phyloP scores from a whole-genome alignment of 1,140 invertebrate genomes.

The Papilio polytes region DNA sequence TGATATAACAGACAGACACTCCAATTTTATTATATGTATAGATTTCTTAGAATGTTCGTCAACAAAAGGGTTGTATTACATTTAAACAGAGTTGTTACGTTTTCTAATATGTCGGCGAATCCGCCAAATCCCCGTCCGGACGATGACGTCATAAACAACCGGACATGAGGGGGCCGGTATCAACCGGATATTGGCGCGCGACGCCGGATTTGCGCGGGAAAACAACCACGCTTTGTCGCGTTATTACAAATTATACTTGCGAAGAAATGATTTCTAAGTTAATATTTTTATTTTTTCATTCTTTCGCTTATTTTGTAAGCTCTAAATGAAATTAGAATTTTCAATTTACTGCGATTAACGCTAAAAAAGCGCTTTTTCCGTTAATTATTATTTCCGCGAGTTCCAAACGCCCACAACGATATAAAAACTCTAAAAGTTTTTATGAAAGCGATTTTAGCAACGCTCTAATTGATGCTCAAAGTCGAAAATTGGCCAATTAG shows the following conservation, averaged over 20 bases:
- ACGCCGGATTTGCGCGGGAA: conserved; percentile 20
- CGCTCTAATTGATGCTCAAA: conserved; percentile 25
- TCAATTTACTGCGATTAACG: neutral
- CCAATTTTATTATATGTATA: no score
- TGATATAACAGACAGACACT: no score
- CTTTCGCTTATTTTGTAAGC: neutral
- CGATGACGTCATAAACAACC: conserved; percentile 29
- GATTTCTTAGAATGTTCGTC: neutral
- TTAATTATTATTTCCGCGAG: conserved; percentile 14
- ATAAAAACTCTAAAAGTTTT: conserved; percentile 9
- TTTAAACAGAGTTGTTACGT: neutral
- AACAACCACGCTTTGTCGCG: conserved; percentile 6
- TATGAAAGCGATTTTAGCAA: conserved; percentile 16
- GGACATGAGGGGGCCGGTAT: conserved; percentile 16
- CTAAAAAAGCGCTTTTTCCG: neutral
- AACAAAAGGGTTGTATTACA: neutral
- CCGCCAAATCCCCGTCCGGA: conserved; percentile 16
- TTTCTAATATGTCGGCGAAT: conserved; percentile 20
- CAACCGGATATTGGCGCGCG: conserved; percentile 23
- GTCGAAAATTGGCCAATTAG: conserved; percentile 20
- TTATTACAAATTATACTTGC: conserved; percentile 21
- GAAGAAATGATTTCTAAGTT: neutral
- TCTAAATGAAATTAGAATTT: conserved; percentile 1
- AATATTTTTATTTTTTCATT: neutral
- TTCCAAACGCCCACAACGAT: conserved; percentile 1